Evolutionary conservation across 2,888 invertebrate genomes (phyloP).

Genomic region (Drosophila quasianomalipes): DNA sequence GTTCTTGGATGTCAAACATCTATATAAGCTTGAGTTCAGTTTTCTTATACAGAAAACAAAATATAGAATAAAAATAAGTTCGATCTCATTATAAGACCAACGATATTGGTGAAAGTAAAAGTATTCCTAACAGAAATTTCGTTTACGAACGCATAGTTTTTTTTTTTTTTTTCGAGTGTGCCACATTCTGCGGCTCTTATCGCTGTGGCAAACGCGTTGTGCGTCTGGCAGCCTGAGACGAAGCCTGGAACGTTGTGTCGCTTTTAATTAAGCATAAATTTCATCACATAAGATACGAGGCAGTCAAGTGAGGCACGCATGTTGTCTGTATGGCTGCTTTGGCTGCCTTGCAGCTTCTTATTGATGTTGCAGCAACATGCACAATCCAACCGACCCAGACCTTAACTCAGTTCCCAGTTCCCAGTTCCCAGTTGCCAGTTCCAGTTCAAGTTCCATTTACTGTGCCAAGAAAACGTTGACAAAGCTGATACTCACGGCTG

Average conservation of each 20-base stretch:
- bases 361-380: conserved; percentile 78
- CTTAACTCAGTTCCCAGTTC: neutral
- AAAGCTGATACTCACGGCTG: conserved; percentile 33
- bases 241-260: conserved; percentile 70
- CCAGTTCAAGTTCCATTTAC: neutral
- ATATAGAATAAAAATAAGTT: neutral
- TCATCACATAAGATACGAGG: conserved; percentile 83
- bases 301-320: conserved; percentile 70
- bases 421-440: neutral
- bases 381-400: conserved; percentile 25
- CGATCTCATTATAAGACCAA: too few relatives aligned
- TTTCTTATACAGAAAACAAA: neutral
- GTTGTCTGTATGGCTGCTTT: conserved; percentile 23
- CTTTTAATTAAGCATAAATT: conserved; percentile 85
- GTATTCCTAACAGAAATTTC: neutral
- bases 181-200: conserved; percentile 43
- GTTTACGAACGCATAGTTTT: neutral
- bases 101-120: neutral
- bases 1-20: neutral
- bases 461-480: conserved; percentile 21
- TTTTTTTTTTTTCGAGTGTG: neutral
- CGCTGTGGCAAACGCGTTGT: conserved; percentile 32
- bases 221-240: conserved; percentile 8
- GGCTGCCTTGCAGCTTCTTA: conserved; percentile 62
- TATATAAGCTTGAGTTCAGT: too few relatives aligned